These are phyloP conservation scores for Conger conger DNA, from an alignment of 2,113 vertebrate genomes.

Conservation along the genomic window DNA sequence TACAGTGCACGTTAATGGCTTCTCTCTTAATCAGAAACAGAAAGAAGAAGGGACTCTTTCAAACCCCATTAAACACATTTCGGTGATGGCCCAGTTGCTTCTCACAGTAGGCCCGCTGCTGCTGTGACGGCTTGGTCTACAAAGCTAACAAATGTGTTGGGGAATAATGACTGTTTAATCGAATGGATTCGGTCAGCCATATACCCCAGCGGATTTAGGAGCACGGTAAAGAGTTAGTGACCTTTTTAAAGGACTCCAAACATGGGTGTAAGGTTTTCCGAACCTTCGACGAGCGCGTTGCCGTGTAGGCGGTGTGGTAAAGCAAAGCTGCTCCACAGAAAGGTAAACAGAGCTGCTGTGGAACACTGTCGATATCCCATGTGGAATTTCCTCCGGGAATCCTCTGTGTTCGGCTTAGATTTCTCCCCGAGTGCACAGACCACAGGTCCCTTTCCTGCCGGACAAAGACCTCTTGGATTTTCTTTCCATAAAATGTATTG, in stretches of 20 bases:
- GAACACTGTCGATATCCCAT: background rate
- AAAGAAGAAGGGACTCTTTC: conserved; percentile 21
- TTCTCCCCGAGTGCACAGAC: background rate
- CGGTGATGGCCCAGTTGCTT: background rate
- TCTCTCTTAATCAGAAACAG: conserved; percentile 39
- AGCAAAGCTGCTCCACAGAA: background rate
- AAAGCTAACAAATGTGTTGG: background rate
- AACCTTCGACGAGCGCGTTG: background rate
- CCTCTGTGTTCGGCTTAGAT: fast-evolving
- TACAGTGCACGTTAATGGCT: conserved; percentile 23
- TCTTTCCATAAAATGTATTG: background rate
- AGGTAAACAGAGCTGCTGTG: conserved; percentile 4
- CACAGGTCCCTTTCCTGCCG: background rate
- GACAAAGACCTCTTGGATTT: background rate
- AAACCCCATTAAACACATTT: conserved; percentile 35
- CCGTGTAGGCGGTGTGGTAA: conserved; percentile 9
- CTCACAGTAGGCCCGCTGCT: background rate
- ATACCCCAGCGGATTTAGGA: conserved; percentile 15
- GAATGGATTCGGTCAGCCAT: background rate
- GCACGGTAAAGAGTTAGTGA: conserved; percentile 1
- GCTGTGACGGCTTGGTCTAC: background rate
- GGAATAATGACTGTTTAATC: background rate
- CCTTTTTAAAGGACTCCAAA: conserved; percentile 27
- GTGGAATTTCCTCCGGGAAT: background rate
- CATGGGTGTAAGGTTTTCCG: conserved; percentile 39